Conservation (phyloP, 1,140 invertebrate genomes). For the Eciton burchellii region DNA sequence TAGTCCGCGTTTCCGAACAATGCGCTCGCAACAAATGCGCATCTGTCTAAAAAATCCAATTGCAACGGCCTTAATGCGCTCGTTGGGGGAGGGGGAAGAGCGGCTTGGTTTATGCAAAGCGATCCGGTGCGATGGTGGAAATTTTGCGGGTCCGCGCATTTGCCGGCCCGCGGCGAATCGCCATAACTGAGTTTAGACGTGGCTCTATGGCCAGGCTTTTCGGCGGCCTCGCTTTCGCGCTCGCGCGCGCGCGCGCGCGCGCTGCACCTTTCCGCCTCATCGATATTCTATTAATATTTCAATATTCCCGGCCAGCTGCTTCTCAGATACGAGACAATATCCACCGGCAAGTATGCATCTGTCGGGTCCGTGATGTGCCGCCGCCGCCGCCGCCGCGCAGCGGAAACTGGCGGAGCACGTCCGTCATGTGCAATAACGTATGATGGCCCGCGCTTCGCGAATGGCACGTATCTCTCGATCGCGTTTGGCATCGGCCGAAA, state of each 20-base stretch:
- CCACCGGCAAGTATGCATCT: conserved; percentile 48
- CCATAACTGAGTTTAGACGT: conserved; percentile 45
- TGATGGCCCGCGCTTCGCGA: conserved; percentile 68
- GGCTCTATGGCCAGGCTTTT: conserved; percentile 12
- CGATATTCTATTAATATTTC: conserved; percentile 59
- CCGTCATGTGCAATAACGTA: conserved; percentile 75
- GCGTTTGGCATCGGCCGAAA: conserved; percentile 10
- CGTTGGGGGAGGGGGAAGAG: too few relatives aligned
- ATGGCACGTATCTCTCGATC: conserved; percentile 61
- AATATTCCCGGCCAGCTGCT: conserved; percentile 34
- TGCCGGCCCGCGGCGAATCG: conserved; percentile 34
- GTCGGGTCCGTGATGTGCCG: conserved; percentile 26
- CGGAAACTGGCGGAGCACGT: conserved; percentile 63
- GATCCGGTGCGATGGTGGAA: not conserved
- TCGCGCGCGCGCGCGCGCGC: too few relatives aligned
- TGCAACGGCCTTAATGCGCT: conserved; percentile 32
- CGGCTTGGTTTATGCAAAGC: conserved; percentile 14
- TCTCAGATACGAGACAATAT: conserved; percentile 57
- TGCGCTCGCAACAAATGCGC: conserved; percentile 56
- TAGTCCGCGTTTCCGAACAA: conserved; percentile 44
- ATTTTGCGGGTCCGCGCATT: conserved; percentile 2
- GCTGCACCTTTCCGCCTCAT: conserved; percentile 47
- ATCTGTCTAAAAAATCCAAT: conserved; percentile 59
- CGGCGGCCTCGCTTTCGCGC: not conserved
- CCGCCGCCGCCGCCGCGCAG: not conserved